These are phyloP conservation scores for Castor canadensis DNA, from an alignment of 2,113 vertebrate species.

Conservation along the genomic window DNA sequence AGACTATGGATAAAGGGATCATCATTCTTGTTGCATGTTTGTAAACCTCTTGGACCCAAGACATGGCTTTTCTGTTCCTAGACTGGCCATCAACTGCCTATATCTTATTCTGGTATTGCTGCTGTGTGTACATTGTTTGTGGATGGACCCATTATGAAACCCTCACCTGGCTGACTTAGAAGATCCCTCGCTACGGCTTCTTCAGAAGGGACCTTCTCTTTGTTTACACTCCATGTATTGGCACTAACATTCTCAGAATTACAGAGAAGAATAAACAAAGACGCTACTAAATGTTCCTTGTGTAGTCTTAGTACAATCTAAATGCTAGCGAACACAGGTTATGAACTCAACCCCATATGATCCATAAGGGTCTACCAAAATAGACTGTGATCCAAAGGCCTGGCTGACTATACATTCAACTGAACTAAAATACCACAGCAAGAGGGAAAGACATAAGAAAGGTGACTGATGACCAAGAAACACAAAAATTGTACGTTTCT, in stretches of 20 bases:
- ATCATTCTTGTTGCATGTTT: slow-evolving; percentile 4
- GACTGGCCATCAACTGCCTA: neutral
- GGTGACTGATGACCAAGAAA: neutral
- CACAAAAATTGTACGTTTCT: slow-evolving; percentile 18
- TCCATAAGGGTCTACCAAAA: neutral
- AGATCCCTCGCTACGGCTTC: neutral
- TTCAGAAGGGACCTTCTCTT: neutral
- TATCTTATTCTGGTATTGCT: neutral
- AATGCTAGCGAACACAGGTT: slow-evolving; percentile 6
- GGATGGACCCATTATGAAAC: neutral
- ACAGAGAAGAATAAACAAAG: neutral
- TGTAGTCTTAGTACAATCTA: neutral
- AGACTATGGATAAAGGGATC: neutral
- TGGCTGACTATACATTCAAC: slow-evolving; percentile 16
- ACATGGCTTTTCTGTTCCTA: neutral
- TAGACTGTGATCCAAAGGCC: neutral
- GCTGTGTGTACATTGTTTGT: neutral
- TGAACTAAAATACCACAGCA: slow-evolving; percentile 17
- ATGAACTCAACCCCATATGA: neutral
- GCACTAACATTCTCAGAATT: slow-evolving; percentile 3
- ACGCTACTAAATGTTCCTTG: neutral
- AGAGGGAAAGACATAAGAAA: slow-evolving; percentile 25
- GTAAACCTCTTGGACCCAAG: neutral
- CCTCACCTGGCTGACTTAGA: neutral
- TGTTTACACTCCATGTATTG: neutral